Evolutionary conservation across 2,888 invertebrate genomes (phyloP), one percentile per base, ranked within the genome.

Genomic region (Agrilus mali): DNA sequence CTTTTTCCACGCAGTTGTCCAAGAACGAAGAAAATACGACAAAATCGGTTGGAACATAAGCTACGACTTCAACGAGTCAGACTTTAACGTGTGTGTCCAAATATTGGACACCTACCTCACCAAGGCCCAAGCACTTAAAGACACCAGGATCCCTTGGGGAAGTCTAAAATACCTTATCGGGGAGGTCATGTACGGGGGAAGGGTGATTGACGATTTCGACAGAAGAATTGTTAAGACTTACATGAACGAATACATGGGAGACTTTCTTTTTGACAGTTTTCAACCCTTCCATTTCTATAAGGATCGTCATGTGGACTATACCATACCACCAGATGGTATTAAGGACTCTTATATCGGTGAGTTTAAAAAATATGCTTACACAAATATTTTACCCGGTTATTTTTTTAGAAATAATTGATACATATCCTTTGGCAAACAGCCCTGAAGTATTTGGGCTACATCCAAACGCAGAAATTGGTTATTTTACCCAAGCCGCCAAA

Each of bases 151-250:
- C 42, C 92, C 93, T 0, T 94, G 94, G 94, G 80, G 80, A 53
- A 90, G 87, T 58, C 74, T 94, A 41, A 92, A 90, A 60, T 94
- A 93, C 63, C 70, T 94, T 1, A 88, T 94, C 54, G 93, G 93
- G 46, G 93, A 94, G 73, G 90, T 93, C 20, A 93, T 94, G 88
- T 94, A 94, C 61, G 94, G 94, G 20, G 94, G 94, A 1, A 76
- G 92, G 41, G 88, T 94, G 31, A 93, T 92, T 52, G 93, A 94
- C 63, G 82, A 86, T 63, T 93, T 81, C 67, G 94, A 94, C 67
- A 76, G 92, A 10, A 78, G 93, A 48, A 82, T 92, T 10, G 82
- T 90, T 3, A 72, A 77, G 50, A 86, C 83, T 0, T 94, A 93
- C 67, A 89, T 93, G 86, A 81, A 90, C 61, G 93, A 94, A 65